Percentiles rank a stretch among this genome's conserved stretches.
These are phyloP conservation scores for Horisme vitalbata DNA, from an alignment of 2,888 invertebrate species.

Conservation along the genomic window DNA sequence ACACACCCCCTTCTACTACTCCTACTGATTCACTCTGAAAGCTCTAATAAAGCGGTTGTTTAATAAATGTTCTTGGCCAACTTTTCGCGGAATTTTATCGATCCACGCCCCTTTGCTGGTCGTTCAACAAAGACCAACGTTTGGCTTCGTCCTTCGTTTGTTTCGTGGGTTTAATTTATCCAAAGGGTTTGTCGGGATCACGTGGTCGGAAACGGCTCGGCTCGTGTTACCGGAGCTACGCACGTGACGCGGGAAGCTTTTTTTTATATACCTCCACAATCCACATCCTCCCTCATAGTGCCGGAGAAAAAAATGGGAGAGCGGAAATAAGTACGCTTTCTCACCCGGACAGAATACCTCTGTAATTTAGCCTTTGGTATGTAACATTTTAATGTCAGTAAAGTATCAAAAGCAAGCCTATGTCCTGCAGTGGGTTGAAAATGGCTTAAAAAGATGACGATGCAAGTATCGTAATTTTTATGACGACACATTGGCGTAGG, in stretches of 20 bases:
- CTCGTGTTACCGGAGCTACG: slow-evolving; percentile 55
- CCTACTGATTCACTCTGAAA: too few species aligned
- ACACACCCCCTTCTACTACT: too few species aligned
- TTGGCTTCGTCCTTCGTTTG: slow-evolving; percentile 26
- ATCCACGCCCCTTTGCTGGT: slow-evolving; percentile 7
- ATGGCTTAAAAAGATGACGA: too few species aligned
- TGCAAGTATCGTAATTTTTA: too few species aligned
- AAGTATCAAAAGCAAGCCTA: too few species aligned
- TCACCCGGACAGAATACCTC: too few species aligned
- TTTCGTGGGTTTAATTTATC: slow-evolving; percentile 27
- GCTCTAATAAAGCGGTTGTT: too few species aligned
- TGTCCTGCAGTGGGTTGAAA: too few species aligned
- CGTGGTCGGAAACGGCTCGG: slow-evolving; percentile 64
- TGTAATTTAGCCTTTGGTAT: too few species aligned
- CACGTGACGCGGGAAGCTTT: slow-evolving; percentile 66
- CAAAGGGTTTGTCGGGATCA: slow-evolving; percentile 40
- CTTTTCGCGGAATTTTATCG: slow-evolving; percentile 9
- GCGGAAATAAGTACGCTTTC: slow-evolving; percentile 44
- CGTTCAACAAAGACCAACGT: slow-evolving; percentile 18
- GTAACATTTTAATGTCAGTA: too few species aligned
- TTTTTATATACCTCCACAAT: slow-evolving; percentile 48
- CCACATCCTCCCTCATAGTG: slow-evolving; percentile 50
- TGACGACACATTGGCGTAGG: too few species aligned
- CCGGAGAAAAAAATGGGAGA: slow-evolving; percentile 42
- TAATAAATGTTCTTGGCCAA: too few species aligned